Percentiles rank a stretch among this genome's conserved stretches.
phyloP scores from a whole-genome alignment of 2,113 vertebrate species.

The Protobothrops mucrosquamatus region DNA sequence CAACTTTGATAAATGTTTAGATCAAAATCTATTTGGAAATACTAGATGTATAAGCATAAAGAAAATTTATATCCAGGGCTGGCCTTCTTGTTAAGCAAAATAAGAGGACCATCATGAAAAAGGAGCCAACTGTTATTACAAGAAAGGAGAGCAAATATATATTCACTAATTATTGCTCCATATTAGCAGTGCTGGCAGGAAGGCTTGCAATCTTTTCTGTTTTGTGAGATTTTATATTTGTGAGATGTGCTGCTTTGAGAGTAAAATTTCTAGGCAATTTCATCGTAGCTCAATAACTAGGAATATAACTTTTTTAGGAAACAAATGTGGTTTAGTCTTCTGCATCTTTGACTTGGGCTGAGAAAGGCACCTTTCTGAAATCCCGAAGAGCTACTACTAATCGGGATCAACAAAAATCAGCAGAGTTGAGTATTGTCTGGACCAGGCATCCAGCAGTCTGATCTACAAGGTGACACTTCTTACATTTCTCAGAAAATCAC shows the following conservation, averaged over 20 bases:
- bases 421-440: not conserved
- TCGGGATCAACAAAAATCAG: not conserved
- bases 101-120: not conserved
- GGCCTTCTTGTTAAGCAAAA: not conserved
- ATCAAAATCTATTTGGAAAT: not conserved
- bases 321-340: not conserved
- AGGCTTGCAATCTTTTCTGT: not conserved
- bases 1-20: not conserved
- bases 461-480: not conserved
- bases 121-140: not conserved
- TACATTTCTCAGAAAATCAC: not conserved
- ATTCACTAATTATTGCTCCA: not conserved
- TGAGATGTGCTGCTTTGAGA: not conserved
- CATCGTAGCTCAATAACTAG: not conserved
- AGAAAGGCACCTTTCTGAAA: not conserved
- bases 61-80: not conserved
- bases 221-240: not conserved
- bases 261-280: not conserved
- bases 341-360: not conserved
- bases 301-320: not conserved
- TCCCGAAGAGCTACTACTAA: not conserved
- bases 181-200: not conserved
- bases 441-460: not conserved
- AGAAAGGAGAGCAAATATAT: not conserved
- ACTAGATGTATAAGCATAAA: not conserved